These are phyloP conservation scores for Odobenus rosmarus DNA, from an alignment of 2,113 vertebrate species.

Conservation along the genomic window DNA sequence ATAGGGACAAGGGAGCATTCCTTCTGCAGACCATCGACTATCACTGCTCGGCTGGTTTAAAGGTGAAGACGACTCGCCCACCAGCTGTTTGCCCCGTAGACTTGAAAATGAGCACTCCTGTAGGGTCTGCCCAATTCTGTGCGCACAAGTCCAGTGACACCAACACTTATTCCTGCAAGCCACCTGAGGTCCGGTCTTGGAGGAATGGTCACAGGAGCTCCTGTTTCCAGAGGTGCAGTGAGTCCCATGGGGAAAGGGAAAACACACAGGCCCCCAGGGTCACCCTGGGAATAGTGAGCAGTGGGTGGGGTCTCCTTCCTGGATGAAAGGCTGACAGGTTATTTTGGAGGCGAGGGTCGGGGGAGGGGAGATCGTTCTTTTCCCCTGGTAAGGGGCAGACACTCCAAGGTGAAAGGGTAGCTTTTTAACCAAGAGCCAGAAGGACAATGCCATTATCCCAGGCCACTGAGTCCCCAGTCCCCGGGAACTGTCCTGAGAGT, in stretches of 20 bases:
- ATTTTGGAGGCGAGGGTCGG: too few relatives aligned
- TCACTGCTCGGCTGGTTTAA: neutral
- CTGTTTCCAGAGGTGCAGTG: too few relatives aligned
- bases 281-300: neutral
- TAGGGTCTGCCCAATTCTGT: neutral
- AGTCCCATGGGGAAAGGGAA: neutral
- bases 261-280: neutral
- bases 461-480: neutral
- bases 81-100: too few relatives aligned
- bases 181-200: too few relatives aligned
- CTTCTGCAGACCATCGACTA: neutral
- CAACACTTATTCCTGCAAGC: accelerated
- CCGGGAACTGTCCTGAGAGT: neutral
- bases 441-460: neutral
- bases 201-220: neutral
- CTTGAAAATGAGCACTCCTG: too few relatives aligned
- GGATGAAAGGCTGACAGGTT: neutral
- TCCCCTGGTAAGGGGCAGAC: neutral
- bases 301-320: neutral
- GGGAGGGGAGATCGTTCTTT: too few relatives aligned
- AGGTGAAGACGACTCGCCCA: too few relatives aligned
- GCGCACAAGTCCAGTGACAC: accelerated
- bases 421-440: neutral
- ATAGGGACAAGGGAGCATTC: neutral
- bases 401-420: neutral